These are phyloP conservation scores for Bolinopsis microptera DNA, from an alignment of 37 sponge, comb jelly and placozoan species.

Conservation along the genomic window DNA sequence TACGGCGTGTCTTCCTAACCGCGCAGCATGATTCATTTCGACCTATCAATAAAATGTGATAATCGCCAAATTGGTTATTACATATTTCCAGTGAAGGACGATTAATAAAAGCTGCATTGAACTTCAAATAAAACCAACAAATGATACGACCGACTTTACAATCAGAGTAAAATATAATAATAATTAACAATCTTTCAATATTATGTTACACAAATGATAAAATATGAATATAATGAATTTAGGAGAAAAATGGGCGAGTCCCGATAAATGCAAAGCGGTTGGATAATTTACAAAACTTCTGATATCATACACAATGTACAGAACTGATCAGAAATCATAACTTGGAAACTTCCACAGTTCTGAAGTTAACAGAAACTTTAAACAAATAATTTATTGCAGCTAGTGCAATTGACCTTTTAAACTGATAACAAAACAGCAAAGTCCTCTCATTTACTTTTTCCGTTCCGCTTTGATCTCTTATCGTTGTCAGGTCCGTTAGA, in stretches of 20 bases:
- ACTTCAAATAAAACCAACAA: too few species aligned
- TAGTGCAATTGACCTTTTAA: not conserved
- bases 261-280: not conserved
- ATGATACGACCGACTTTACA: not conserved
- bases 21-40: slow-evolving; percentile 11
- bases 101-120: too few species aligned
- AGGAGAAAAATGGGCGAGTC: not conserved
- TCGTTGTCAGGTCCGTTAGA: not conserved
- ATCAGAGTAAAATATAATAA: not conserved
- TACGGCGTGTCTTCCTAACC: not conserved
- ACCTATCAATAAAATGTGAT: not conserved
- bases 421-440: not conserved
- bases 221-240: not conserved
- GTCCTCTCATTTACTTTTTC: not conserved
- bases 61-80: too few species aligned
- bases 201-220: not conserved
- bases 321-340: not conserved
- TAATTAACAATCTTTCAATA: not conserved
- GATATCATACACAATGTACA: not conserved
- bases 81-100: too few species aligned
- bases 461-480: slow-evolving; percentile 35
- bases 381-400: too few species aligned
- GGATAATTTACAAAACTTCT: not conserved
- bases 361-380: not conserved
- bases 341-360: not conserved